These are phyloP conservation scores for Pogonomyrmex californicus DNA, from an alignment of 1,140 invertebrate genomes.

Conservation along the genomic window DNA sequence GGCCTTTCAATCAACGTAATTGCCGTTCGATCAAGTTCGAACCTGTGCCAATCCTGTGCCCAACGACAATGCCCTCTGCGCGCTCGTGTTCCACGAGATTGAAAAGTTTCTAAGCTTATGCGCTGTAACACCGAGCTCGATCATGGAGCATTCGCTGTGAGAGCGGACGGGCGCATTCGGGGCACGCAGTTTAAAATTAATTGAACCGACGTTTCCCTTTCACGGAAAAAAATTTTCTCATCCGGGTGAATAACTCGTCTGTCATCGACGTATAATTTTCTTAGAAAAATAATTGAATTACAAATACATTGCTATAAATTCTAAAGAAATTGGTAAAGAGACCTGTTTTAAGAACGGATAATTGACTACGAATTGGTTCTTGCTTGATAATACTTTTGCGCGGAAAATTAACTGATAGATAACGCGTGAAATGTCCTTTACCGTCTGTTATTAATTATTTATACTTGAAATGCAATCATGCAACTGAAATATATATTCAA, in stretches of 20 bases:
- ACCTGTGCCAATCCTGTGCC: constrained; percentile 59
- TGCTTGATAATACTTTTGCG: background rate
- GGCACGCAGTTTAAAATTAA: constrained; percentile 19
- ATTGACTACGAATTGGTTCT: background rate
- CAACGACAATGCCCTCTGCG: constrained; percentile 56
- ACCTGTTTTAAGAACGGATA: background rate
- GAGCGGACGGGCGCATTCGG: background rate
- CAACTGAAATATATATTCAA: background rate
- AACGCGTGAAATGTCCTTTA: background rate
- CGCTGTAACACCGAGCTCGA: constrained; percentile 43
- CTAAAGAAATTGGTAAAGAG: background rate
- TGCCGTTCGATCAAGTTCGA: constrained; percentile 73
- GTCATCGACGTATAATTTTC: background rate
- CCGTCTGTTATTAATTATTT: constrained; percentile 21
- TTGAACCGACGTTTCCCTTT: background rate
- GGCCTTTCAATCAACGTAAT: constrained; percentile 73
- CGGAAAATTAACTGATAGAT: background rate
- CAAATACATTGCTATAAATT: background rate
- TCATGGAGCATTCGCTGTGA: constrained; percentile 39
- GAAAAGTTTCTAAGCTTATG: constrained; percentile 67
- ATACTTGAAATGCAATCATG: background rate
- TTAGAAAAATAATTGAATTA: background rate
- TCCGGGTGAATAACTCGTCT: background rate
- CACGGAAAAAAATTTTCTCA: background rate
- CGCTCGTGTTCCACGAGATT: constrained; percentile 67